These are phyloP conservation scores for Pyrgilauda ruficollis DNA, from an alignment of 2,113 vertebrate genomes.

Conservation along the genomic window DNA sequence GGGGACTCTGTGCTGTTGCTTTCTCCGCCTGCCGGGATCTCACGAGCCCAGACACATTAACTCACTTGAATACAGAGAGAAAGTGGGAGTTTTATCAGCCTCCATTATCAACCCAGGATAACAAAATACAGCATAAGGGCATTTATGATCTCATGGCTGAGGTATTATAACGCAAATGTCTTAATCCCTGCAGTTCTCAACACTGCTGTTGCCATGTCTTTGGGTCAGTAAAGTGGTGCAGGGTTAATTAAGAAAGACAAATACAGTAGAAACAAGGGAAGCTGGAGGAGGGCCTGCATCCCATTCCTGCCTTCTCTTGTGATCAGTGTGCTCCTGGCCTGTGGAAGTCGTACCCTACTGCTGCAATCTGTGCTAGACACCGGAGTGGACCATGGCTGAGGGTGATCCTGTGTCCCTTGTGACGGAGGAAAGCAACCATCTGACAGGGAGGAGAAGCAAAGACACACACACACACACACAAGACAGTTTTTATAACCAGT, in stretches of 20 bases:
- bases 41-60: conserved; percentile 42
- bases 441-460: neutral
- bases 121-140: conserved; percentile 24
- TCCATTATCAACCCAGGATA: conserved; percentile 43
- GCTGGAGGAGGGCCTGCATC: neutral
- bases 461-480: neutral
- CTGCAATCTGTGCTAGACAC: neutral
- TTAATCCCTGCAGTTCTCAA: conserved; percentile 39
- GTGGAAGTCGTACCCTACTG: neutral
- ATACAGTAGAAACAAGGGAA: conserved; percentile 7
- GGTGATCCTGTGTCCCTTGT: neutral
- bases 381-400: accelerated
- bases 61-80: conserved; percentile 12
- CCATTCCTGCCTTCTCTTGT: neutral
- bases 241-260: conserved; percentile 53
- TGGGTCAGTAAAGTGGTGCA: conserved; percentile 27
- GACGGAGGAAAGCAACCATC: neutral
- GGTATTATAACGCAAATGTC: neutral
- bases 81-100: conserved; percentile 57
- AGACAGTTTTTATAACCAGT: neutral
- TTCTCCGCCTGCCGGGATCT: conserved; percentile 31
- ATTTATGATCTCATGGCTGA: conserved; percentile 59
- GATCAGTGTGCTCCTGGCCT: neutral
- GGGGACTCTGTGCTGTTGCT: conserved; percentile 23
- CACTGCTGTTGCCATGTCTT: conserved; percentile 1